A percentile compares a stretch with the other conserved stretches of the same genome.
phyloP scores from a whole-genome alignment of 1,140 invertebrate species.

The Steinernema feltiae region DNA sequence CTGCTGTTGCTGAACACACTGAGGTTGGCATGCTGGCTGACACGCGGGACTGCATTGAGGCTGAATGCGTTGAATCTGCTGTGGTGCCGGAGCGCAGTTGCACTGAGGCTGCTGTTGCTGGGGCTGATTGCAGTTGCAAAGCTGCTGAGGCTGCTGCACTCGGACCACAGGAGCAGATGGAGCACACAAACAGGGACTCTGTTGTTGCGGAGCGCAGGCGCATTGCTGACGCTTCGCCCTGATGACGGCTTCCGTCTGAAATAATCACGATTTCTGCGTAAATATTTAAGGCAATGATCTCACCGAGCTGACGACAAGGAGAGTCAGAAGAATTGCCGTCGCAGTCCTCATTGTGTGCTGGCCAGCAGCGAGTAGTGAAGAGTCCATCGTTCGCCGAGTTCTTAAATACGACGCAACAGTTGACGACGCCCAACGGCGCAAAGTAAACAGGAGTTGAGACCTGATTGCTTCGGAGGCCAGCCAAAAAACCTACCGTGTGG shows the following conservation, averaged over 20 bases:
- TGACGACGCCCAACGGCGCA: background rate
- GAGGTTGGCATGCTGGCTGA: constrained; percentile 13
- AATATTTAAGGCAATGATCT: too few relatives aligned
- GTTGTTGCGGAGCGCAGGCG: constrained; percentile 1
- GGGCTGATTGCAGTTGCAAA: constrained; percentile 9
- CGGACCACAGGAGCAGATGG: background rate
- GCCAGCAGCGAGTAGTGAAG: constrained; percentile 11
- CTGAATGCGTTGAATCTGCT: background rate
- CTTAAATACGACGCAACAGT: background rate
- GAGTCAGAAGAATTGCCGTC: background rate
- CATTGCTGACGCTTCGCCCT: background rate
- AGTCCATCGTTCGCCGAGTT: background rate
- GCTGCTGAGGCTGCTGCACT: background rate
- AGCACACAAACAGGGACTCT: background rate
- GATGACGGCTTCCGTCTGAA: background rate
- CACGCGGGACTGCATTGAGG: background rate
- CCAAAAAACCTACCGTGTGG: constrained; percentile 12
- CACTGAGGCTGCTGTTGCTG: background rate
- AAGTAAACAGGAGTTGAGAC: background rate
- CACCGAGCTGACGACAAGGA: background rate
- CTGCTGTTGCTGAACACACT: constrained; percentile 10
- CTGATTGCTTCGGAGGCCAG: background rate
- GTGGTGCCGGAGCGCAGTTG: background rate
- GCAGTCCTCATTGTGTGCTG: constrained; percentile 1
- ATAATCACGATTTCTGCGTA: too few relatives aligned